These are phyloP conservation scores for Danio aesculapii DNA, from an alignment of 2,797 vertebrate genomes.

Conservation along the genomic window DNA sequence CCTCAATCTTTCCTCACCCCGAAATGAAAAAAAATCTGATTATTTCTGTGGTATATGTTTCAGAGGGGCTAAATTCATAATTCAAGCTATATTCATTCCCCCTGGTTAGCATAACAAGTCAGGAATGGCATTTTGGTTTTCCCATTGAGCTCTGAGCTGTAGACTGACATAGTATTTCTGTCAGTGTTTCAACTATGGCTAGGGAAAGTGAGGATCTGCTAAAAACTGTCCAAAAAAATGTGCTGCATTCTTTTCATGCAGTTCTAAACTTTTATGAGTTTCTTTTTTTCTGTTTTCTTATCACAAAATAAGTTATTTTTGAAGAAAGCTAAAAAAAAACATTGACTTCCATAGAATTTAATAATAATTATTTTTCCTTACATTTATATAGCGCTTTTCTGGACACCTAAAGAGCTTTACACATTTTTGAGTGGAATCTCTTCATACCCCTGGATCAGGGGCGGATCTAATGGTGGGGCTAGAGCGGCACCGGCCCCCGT, in stretches of 20 bases:
- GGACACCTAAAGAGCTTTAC: too few species aligned
- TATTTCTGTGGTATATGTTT: conserved; percentile 26
- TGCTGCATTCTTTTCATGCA: neutral
- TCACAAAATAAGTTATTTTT: too few species aligned
- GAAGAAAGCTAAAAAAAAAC: too few species aligned
- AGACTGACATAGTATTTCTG: neutral
- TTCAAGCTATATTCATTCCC: conserved; percentile 1
- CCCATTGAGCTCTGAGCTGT: neutral
- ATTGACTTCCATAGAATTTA: too few species aligned
- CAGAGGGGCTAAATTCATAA: conserved; percentile 24
- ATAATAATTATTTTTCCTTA: too few species aligned
- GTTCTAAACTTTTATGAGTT: too few species aligned
- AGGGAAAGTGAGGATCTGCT: neutral
- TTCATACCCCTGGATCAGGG: too few species aligned
- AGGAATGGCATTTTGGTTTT: neutral
- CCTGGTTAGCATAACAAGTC: neutral
- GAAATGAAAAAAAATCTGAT: conserved; percentile 22
- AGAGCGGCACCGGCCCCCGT: too few species aligned
- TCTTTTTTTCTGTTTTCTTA: too few species aligned
- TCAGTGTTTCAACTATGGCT: neutral
- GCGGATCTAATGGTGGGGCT: too few species aligned
- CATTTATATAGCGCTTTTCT: too few species aligned
- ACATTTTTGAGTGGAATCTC: too few species aligned
- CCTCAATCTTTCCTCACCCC: neutral
- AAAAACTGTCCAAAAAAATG: neutral